These are phyloP conservation scores for Prunella fulvescens DNA, from an alignment of 2,113 vertebrate species.

Conservation along the genomic window DNA sequence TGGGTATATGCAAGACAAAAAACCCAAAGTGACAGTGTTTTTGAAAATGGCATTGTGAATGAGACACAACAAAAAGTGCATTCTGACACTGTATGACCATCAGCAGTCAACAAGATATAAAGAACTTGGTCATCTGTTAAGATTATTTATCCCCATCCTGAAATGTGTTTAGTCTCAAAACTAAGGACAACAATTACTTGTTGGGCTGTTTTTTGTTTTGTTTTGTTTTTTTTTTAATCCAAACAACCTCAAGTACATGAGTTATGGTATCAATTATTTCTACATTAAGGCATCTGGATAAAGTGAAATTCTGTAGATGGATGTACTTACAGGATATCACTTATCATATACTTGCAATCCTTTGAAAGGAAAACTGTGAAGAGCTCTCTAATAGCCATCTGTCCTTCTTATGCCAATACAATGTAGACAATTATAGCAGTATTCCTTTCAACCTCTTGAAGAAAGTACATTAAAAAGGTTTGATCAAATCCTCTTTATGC, in stretches of 20 bases:
- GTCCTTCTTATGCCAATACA: background rate
- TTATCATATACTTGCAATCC: background rate
- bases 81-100: background rate
- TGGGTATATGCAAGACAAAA: background rate
- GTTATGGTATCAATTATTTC: background rate
- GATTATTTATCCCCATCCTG: background rate
- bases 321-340: background rate
- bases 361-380: background rate
- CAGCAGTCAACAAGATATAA: background rate
- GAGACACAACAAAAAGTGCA: background rate
- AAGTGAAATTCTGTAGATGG: background rate
- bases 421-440: background rate
- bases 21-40: accelerated
- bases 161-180: background rate
- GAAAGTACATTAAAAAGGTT: slow-evolving; percentile 35
- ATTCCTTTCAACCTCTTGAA: slow-evolving; percentile 36
- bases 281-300: background rate
- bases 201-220: too few species aligned
- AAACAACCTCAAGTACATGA: background rate
- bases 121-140: background rate
- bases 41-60: background rate
- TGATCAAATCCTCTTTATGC: slow-evolving; percentile 37
- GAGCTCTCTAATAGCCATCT: background rate
- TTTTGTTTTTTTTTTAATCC: background rate
- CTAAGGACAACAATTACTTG: background rate